Evolutionary conservation across 2,113 vertebrate species (phyloP), one percentile per base, ranked within the genome.

Genomic region (Salvator merianae): DNA sequence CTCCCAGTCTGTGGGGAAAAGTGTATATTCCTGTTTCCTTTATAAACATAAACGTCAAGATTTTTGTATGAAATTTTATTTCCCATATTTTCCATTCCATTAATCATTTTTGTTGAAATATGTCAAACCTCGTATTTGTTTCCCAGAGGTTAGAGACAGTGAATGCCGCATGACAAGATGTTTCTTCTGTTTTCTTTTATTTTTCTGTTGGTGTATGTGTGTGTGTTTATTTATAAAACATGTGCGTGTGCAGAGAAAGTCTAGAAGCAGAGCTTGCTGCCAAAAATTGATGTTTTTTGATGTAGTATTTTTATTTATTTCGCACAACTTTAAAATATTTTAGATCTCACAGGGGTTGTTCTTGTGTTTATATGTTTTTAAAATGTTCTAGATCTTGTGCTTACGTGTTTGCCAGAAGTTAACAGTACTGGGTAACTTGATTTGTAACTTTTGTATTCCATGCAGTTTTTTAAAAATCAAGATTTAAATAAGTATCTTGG

Each of bases 41-140:
- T 94, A 90, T 90, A 95, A 93, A 95, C 89, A 87, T 90, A 94
- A 95, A 93, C 92, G 91, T 94, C 92, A 94, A 83, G 91, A 66
- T 79, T 91, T 93, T 94, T 90, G 88, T 93, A 94, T 93, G 92
- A 94, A 96, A 92, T 94, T 94, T 95, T 93, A 94, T 96, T 95
- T 94, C 88, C 87, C 86, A 91, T 94, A 81, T 94, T 96, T 96
- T 95, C 90, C 88, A 91, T 94, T 87, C 86, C 84, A 89, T 95
- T 94, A 93, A 86, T 95, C 87, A 89, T 92, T 93, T 88, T 84
- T 92, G 93, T 81, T 92, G 90, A 95, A 93, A 87, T 94, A 87
- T 93, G 88, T 95, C 92, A 92, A 84, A 79, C 76, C 84, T 91
- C 91, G 87, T 89, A 94, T 82, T 59, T 59, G 55, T 59, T 59